A percentile compares a stretch with the other conserved stretches of the same genome.
Conservation (phyloP, 2,797 vertebrate genomes). For the Gallinago stenura region DNA sequence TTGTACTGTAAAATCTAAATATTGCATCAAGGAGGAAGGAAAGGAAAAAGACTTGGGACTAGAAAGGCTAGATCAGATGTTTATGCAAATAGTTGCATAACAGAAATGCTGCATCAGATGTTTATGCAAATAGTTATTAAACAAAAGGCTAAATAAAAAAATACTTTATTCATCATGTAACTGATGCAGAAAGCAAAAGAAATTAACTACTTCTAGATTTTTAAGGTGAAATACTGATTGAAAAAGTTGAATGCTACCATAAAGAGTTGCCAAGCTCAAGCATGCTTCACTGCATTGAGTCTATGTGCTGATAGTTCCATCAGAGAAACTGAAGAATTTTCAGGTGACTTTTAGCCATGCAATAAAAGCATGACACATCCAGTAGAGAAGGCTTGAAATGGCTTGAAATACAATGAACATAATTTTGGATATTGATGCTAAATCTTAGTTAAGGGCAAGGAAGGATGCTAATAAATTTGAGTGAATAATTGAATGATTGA, state of each 20-base stretch:
- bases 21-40: background rate
- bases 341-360: background rate
- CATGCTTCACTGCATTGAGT: background rate
- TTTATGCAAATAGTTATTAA: background rate
- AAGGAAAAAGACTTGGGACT: background rate
- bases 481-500: background rate
- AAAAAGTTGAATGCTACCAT: background rate
- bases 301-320: background rate
- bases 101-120: background rate
- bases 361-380: background rate
- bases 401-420: background rate
- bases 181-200: background rate
- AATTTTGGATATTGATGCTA: background rate
- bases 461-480: background rate
- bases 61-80: background rate
- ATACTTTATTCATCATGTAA: background rate
- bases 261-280: background rate
- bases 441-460: background rate
- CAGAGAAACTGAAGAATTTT: background rate
- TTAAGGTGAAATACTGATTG: background rate
- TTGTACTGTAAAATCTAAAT: background rate
- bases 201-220: background rate
- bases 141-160: background rate
- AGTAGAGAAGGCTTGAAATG: background rate
- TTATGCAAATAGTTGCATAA: background rate